Evolutionary conservation across 2,888 invertebrate genomes (phyloP).

Genomic region (Callosobruchus maculatus): DNA sequence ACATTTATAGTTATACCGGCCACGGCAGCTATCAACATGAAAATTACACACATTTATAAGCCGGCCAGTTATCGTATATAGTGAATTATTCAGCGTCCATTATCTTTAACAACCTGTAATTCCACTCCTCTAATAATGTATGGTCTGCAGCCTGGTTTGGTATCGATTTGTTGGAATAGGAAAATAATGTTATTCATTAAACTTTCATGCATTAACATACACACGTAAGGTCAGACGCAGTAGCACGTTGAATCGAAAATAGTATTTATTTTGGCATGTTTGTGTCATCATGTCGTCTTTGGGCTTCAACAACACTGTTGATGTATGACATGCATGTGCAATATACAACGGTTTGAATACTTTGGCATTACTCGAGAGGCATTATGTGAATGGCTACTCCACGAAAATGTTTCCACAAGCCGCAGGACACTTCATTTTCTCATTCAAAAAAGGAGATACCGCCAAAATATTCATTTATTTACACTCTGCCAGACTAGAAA

Average conservation of each 20-base stretch:
- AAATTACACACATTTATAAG: background rate
- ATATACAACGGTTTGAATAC: no score
- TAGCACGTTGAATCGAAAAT: background rate
- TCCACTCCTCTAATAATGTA: background rate
- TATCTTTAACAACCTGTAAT: background rate
- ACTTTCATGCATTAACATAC: background rate
- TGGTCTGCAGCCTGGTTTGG: background rate
- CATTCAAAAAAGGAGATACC: no score
- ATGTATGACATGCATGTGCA: no score
- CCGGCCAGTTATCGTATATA: background rate
- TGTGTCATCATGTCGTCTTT: no score
- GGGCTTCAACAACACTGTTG: no score
- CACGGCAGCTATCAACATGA: background rate
- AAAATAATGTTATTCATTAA: background rate
- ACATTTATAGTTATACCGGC: background rate
- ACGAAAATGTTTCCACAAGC: no score
- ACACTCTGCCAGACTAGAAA: no score
- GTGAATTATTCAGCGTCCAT: background rate
- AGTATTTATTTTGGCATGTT: no score
- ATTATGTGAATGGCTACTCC: no score
- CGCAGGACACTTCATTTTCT: no score
- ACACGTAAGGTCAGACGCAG: background rate
- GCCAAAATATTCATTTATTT: no score
- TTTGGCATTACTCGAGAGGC: no score
- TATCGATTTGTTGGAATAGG: background rate